Evolutionary conservation across 2,888 invertebrate species (phyloP).

Genomic region (Liposcelis brunnea): DNA sequence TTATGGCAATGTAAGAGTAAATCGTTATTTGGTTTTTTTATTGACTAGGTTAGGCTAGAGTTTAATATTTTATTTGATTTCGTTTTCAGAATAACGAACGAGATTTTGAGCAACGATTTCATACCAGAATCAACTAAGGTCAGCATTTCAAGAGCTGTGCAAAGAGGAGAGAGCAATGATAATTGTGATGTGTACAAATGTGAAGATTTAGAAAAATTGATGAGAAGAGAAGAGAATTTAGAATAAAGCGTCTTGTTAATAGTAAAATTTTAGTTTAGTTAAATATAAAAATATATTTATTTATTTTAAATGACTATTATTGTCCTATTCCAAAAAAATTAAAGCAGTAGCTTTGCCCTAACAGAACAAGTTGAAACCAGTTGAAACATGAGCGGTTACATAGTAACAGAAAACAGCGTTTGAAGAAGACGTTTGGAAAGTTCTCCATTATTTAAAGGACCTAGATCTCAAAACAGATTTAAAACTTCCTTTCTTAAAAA

Average conservation of each 20-base stretch:
- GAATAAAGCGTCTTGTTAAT: not conserved
- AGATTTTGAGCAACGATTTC: constrained; percentile 18
- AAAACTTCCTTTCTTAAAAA: too few relatives aligned
- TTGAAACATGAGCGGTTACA: too few relatives aligned
- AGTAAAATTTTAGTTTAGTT: too few relatives aligned
- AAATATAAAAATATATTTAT: too few relatives aligned
- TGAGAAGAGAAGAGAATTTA: not conserved
- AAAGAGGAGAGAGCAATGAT: not conserved
- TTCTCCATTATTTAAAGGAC: too few relatives aligned
- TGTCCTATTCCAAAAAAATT: too few relatives aligned
- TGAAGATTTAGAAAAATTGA: not conserved
- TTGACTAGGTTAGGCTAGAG: not conserved
- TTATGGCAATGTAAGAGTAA: constrained; percentile 18
- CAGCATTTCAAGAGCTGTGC: constrained; percentile 15
- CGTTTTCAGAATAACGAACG: constrained; percentile 17
- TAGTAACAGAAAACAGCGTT: too few relatives aligned
- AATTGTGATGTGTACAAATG: not conserved
- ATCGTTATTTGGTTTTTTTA: constrained; percentile 7
- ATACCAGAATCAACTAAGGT: constrained; percentile 16
- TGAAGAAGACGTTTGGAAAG: too few relatives aligned
- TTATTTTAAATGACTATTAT: too few relatives aligned
- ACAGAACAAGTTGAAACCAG: too few relatives aligned
- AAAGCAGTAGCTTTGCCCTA: too few relatives aligned
- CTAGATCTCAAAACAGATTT: too few relatives aligned
- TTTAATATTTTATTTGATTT: not conserved